Conservation (phyloP, 2,113 vertebrate genomes). For the Notothenia rossii region DNA sequence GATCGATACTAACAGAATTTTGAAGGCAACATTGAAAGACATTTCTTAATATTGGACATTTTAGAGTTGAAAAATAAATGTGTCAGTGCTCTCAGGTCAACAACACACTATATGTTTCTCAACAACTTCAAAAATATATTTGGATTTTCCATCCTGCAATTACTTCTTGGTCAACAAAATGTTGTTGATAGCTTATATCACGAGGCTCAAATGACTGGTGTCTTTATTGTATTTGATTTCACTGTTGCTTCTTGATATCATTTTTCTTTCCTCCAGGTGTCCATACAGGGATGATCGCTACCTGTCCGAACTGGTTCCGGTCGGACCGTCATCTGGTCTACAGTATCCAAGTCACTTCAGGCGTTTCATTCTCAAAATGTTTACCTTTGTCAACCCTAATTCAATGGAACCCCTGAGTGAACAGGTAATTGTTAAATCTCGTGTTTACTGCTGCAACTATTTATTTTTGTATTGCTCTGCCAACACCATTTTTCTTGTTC, state of each 20-base stretch:
- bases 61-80: too few relatives aligned
- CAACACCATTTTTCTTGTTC: conserved; percentile 19
- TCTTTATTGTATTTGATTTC: too few relatives aligned
- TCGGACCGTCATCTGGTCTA: conserved; percentile 11
- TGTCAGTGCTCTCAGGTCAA: too few relatives aligned
- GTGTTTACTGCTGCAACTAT: not conserved
- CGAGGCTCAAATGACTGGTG: not conserved
- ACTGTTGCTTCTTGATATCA: not conserved
- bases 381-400: conserved; percentile 55
- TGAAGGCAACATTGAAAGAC: too few relatives aligned
- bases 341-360: conserved; percentile 47
- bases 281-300: conserved; percentile 61
- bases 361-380: conserved; percentile 72
- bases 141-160: too few relatives aligned
- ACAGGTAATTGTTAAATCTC: conserved; percentile 39
- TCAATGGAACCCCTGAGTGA: conserved; percentile 14
- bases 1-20: not conserved
- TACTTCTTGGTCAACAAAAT: too few relatives aligned
- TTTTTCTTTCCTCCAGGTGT: conserved; percentile 53
- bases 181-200: not conserved
- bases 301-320: conserved; percentile 53
- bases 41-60: too few relatives aligned
- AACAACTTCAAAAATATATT: too few relatives aligned
- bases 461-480: not conserved
- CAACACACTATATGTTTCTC: too few relatives aligned